Conservation (phyloP, 2,113 vertebrate species). For the Piaya cayana region DNA sequence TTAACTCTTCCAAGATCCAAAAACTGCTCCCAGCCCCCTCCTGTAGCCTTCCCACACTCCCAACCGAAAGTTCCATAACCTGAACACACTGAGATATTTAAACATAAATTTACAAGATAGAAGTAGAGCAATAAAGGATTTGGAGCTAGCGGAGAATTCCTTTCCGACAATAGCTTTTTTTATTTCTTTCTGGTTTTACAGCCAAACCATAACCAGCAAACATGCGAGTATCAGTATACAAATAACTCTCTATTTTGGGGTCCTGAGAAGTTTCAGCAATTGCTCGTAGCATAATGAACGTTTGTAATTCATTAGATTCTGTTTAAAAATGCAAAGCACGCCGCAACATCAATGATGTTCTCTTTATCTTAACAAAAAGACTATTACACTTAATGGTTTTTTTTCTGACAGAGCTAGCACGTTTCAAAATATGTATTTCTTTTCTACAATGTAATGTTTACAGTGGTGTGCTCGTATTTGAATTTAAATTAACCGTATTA, state of each 20-base stretch:
- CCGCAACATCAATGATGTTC: constrained; percentile 73
- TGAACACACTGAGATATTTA: constrained; percentile 20
- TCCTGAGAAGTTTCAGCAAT: constrained; percentile 75
- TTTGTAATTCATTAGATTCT: constrained; percentile 77
- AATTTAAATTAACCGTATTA: constrained; percentile 16
- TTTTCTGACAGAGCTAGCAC: constrained; percentile 36
- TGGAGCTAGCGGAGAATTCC: constrained; percentile 38
- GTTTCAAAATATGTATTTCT: constrained; percentile 54
- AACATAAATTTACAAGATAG: constrained; percentile 39
- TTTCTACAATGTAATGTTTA: constrained; percentile 8
- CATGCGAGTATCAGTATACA: constrained; percentile 54
- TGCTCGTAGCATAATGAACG: constrained; percentile 74
- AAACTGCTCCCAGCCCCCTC: not conserved
- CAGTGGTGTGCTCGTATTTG: not conserved
- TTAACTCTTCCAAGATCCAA: constrained; percentile 46
- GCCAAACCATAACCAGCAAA: constrained; percentile 50
- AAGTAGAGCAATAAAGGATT: constrained; percentile 16
- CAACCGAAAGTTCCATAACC: constrained; percentile 40
- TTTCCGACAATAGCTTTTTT: constrained; percentile 33
- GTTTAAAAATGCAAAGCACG: constrained; percentile 79
- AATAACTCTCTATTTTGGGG: constrained; percentile 76
- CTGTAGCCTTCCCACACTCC: constrained; percentile 4
- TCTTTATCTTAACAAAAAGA: constrained; percentile 72
- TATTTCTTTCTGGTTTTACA: constrained; percentile 23
- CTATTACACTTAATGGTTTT: constrained; percentile 61